Conservation (phyloP, 2,888 invertebrate species). For the Thumatha senex region DNA sequence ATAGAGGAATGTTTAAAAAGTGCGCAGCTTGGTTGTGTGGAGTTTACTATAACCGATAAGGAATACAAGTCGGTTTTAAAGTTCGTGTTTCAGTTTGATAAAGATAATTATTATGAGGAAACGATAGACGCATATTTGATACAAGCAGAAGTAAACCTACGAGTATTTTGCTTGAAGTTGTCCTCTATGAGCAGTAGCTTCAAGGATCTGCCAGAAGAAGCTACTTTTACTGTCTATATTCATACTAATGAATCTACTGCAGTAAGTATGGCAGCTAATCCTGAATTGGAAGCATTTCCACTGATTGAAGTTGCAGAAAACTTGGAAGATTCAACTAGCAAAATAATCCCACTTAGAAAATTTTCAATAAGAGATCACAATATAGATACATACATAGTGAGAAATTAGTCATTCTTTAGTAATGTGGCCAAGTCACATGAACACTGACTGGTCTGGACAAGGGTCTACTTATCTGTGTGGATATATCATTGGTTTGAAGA, state of each 20-base stretch:
- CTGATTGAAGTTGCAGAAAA: constrained; percentile 57
- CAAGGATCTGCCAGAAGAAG: constrained; percentile 75
- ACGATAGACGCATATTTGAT: constrained; percentile 84
- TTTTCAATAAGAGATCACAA: constrained; percentile 58
- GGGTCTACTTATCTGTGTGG: no score
- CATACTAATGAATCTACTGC: constrained; percentile 84
- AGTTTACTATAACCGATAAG: constrained; percentile 72
- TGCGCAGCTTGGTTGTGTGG: constrained; percentile 76
- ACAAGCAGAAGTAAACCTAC: constrained; percentile 84
- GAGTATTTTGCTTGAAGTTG: constrained; percentile 84
- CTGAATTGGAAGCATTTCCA: constrained; percentile 74
- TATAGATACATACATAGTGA: constrained; percentile 65
- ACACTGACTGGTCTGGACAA: no score
- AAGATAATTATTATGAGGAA: constrained; percentile 49
- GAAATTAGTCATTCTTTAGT: constrained; percentile 25
- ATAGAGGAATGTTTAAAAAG: constrained; percentile 75
- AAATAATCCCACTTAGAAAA: constrained; percentile 62
- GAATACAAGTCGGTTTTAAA: constrained; percentile 50
- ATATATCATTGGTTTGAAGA: no score
- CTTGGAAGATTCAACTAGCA: constrained; percentile 38
- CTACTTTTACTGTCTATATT: constrained; percentile 84
- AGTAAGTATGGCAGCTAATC: constrained; percentile 78
- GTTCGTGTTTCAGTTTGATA: constrained; percentile 67
- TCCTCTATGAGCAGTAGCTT: constrained; percentile 74
- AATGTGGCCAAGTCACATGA: no score